phyloP scores from a whole-genome alignment of 92 coral and sea anemone species.

The Metridium senile region DNA sequence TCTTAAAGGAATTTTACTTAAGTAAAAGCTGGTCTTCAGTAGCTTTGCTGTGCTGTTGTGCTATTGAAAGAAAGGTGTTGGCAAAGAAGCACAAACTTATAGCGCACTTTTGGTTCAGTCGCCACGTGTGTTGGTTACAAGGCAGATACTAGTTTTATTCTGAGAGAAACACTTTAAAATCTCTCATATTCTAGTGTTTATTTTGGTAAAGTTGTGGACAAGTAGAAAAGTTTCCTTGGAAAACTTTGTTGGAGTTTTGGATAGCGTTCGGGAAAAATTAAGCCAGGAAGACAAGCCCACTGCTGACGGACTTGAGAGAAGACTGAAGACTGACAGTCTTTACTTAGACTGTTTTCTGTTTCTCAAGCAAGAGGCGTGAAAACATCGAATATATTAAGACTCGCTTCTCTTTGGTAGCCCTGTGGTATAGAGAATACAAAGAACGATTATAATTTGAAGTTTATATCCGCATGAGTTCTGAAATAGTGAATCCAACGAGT shows the following conservation, averaged over 20 bases:
- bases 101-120: conserved; percentile 57
- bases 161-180: conserved; percentile 28
- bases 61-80: conserved; percentile 21
- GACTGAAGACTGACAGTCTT: conserved; percentile 26
- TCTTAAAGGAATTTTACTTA: conserved; percentile 15
- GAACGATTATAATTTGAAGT: conserved; percentile 29
- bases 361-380: conserved; percentile 39
- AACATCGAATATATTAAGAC: conserved; percentile 17
- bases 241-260: conserved; percentile 21
- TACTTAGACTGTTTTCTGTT: conserved; percentile 48
- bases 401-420: conserved; percentile 23
- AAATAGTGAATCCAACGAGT: conserved; percentile 49
- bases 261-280: conserved; percentile 14
- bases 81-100: conserved; percentile 5
- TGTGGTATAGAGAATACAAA: conserved; percentile 34
- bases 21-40: conserved; percentile 15
- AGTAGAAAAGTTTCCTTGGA: conserved; percentile 1
- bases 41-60: conserved; percentile 27
- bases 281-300: conserved; percentile 42
- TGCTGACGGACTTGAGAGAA: conserved; percentile 25
- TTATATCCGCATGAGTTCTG: conserved; percentile 54
- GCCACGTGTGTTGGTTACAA: conserved; percentile 94
- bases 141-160: conserved; percentile 66
- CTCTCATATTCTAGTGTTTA: conserved; percentile 8
- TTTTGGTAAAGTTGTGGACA: conserved; percentile 3